These are phyloP conservation scores for Brachypterus glaber DNA, from an alignment of 2,888 invertebrate genomes.

Conservation along the genomic window DNA sequence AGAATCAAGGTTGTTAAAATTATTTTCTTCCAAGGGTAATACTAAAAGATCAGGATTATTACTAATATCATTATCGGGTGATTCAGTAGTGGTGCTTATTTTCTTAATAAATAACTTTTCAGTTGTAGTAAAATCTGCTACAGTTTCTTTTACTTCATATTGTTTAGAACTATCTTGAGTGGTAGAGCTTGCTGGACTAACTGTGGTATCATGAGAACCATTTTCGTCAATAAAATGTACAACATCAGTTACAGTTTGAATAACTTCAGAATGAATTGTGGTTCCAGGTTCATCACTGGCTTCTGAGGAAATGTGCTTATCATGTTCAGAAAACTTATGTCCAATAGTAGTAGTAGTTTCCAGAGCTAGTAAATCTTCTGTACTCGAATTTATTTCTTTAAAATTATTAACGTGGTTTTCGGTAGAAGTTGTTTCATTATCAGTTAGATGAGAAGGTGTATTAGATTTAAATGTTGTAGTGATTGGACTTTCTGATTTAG, in stretches of 20 bases:
- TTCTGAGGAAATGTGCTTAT: constrained; percentile 11
- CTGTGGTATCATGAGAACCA: neutral
- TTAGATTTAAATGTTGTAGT: constrained; percentile 1
- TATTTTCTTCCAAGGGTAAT: constrained; percentile 24
- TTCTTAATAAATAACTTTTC: constrained; percentile 29
- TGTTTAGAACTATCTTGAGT: constrained; percentile 18
- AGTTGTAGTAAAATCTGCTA: constrained; percentile 31
- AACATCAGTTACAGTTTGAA: constrained; percentile 28
- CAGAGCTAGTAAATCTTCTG: constrained; percentile 37
- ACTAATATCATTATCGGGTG: constrained; percentile 15
- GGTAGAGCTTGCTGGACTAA: constrained; percentile 4
- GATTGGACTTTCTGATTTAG: neutral
- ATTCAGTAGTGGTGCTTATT: constrained; percentile 22
- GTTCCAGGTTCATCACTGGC: constrained; percentile 9
- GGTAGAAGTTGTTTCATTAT: neutral
- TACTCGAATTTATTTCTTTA: constrained; percentile 28
- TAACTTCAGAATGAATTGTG: constrained; percentile 28
- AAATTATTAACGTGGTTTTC: constrained; percentile 13
- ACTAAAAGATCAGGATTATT: constrained; percentile 24
- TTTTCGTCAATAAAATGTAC: constrained; percentile 17
- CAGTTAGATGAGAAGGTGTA: neutral
- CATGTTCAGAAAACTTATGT: constrained; percentile 16
- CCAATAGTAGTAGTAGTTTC: constrained; percentile 36
- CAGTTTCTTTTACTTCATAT: constrained; percentile 33
- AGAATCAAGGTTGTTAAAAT: constrained; percentile 22